Conservation (phyloP, 2,888 invertebrate genomes). For the Melinopterus prodromus region DNA sequence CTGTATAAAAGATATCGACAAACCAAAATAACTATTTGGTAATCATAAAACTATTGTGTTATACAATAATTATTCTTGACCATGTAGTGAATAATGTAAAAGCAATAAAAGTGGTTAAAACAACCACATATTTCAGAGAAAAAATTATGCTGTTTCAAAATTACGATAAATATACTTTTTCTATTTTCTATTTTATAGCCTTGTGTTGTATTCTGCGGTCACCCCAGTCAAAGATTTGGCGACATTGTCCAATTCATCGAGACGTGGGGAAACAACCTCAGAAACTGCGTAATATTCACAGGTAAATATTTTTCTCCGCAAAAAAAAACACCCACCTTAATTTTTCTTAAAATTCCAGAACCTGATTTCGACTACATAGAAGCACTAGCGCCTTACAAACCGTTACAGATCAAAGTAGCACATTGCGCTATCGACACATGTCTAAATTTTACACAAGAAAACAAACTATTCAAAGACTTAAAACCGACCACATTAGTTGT, state of each 20-base stretch:
- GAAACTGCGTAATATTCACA: slow-evolving; percentile 94
- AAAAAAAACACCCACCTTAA: not conserved
- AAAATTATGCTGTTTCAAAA: no score
- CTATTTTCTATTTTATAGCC: slow-evolving; percentile 67
- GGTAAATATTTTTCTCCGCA: slow-evolving; percentile 63
- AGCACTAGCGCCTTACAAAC: slow-evolving; percentile 94
- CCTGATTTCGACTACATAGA: slow-evolving; percentile 95
- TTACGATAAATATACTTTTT: not conserved
- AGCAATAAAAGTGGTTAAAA: no score
- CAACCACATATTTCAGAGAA: no score
- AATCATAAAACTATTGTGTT: no score
- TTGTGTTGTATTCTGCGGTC: slow-evolving; percentile 96
- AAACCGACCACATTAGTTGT: slow-evolving; percentile 88
- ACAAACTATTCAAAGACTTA: slow-evolving; percentile 91
- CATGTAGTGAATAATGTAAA: no score
- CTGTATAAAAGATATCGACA: no score
- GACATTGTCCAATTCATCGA: slow-evolving; percentile 97
- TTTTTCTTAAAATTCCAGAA: slow-evolving; percentile 67
- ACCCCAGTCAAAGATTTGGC: slow-evolving; percentile 95
- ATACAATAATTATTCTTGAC: no score
- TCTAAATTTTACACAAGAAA: slow-evolving; percentile 92
- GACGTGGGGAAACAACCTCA: slow-evolving; percentile 89
- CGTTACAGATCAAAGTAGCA: slow-evolving; percentile 92
- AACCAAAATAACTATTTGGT: no score
- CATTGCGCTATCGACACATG: slow-evolving; percentile 97